phyloP scores from a whole-genome alignment of 2,888 invertebrate genomes.

The Lobophora halterata region DNA sequence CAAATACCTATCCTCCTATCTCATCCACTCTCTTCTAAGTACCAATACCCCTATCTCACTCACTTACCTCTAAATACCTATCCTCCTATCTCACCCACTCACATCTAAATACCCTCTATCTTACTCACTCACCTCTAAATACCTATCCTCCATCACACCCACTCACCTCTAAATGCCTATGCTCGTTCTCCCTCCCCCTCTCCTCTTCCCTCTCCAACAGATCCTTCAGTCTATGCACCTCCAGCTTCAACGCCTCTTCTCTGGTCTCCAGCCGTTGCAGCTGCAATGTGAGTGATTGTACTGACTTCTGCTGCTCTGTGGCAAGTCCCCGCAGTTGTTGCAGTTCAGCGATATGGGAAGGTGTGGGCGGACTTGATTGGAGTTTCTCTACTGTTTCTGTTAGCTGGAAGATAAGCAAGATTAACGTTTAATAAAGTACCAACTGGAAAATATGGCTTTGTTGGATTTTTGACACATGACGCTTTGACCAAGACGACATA shows the following conservation, averaged over 20 bases:
- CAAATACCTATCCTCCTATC: too few species aligned
- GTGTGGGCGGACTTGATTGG: slow-evolving; percentile 48
- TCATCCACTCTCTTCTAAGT: too few species aligned
- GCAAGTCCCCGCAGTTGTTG: slow-evolving; percentile 73
- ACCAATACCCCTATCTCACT: too few species aligned
- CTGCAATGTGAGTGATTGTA: slow-evolving; percentile 77
- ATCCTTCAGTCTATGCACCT: slow-evolving; percentile 66
- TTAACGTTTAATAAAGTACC: too few species aligned
- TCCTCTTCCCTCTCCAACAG: slow-evolving; percentile 72
- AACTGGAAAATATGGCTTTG: too few species aligned
- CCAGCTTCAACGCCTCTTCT: slow-evolving; percentile 74
- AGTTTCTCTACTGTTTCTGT: slow-evolving; percentile 54
- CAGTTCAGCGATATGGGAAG: slow-evolving; percentile 59
- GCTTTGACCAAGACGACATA: too few species aligned
- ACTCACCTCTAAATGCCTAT: slow-evolving; percentile 53
- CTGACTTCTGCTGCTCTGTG: slow-evolving; percentile 80
- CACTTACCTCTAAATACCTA: too few species aligned
- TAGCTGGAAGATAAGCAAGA: slow-evolving; percentile 40
- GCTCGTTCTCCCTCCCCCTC: slow-evolving; percentile 59
- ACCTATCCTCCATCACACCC: too few species aligned
- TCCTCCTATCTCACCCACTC: too few species aligned
- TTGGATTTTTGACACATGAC: too few species aligned
- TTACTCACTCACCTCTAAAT: too few species aligned
- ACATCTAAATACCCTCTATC: too few species aligned
- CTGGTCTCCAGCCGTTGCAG: slow-evolving; percentile 72